Evolutionary conservation across 2,113 vertebrate species (phyloP), one percentile per base, ranked within the genome.

Genomic region (Salvelinus fontinalis): DNA sequence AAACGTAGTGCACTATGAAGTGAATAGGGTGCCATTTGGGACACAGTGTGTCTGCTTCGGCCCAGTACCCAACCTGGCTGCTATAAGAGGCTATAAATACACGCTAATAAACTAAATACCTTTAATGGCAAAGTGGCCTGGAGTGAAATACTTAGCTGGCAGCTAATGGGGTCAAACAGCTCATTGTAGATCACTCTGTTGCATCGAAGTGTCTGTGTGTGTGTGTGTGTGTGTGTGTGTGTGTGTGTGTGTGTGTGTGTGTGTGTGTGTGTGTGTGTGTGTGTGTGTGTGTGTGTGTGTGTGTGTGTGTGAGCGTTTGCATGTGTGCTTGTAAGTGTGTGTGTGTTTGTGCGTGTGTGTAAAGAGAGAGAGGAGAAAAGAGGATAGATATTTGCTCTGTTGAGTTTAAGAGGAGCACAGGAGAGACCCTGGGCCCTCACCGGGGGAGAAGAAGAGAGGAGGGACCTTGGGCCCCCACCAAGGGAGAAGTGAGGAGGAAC

Each of bases 161-260:
- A 48, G 57, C 73, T 79, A 75, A 79, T 74, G 66, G 68, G 73
- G 72, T 75, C 77, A 62, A 75, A 66, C 60, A 48, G 67, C 67
- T 74, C 72, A 26, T 79, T 79, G 64, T 59, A 79, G 48, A 79
- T 70, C 39, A 51, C 22, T 18, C 34, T 64, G 51, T 74, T 60
- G 66, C 67, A 70, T 70, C 73, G 4, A 54, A 60, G 49, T 62
- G 73, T 57, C 14, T 54, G 51, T 18, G 51, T 18, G 14, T 39
- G 48, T 5, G 24, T n/a, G 34, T 48, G 66, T 24, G 31, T 5
- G 4, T 31, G 31, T 5, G 31, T 31, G 31, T 31, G 31, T 5
- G 29, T 5, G 29, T 31, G 4, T 31, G 29, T 5, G 31, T 31
- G 31, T 31, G 31, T 31, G 31, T 49, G 54, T 31, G 31, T 51